A percentile compares a stretch with the other conserved stretches of the same genome.
phyloP scores from a whole-genome alignment of 2,113 vertebrate genomes.

The Forbesichthys papilliferus region DNA sequence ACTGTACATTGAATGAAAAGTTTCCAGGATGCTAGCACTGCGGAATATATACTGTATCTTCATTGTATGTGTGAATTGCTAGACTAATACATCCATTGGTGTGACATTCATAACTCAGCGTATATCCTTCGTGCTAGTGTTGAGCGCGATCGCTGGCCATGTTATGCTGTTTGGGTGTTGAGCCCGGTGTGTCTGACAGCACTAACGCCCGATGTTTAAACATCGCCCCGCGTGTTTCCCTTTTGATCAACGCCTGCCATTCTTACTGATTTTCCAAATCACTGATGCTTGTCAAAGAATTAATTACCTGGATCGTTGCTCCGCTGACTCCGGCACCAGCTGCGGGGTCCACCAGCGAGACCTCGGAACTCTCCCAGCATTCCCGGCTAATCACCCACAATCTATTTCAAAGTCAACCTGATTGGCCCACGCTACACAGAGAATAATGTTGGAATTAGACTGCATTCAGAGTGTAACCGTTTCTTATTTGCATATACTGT shows the following conservation, averaged over 20 bases:
- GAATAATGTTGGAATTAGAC: conserved; percentile 74
- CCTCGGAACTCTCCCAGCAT: conserved; percentile 70
- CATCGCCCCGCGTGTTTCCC: conserved; percentile 74
- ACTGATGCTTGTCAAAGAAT: conserved; percentile 81
- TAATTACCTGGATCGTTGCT: conserved; percentile 81
- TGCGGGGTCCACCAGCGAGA: conserved; percentile 65
- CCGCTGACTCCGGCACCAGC: conserved; percentile 67
- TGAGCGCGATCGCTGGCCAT: conserved; percentile 38
- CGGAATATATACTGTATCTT: neutral
- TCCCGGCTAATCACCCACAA: conserved; percentile 76
- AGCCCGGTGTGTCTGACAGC: conserved; percentile 57
- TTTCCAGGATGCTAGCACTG: too few species aligned
- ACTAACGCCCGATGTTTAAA: conserved; percentile 69
- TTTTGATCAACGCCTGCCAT: conserved; percentile 77
- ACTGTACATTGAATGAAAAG: too few species aligned
- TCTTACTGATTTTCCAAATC: conserved; percentile 82
- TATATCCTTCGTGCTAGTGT: conserved; percentile 31
- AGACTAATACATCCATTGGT: conserved; percentile 28
- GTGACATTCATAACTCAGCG: conserved; percentile 12
- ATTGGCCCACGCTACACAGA: conserved; percentile 70
- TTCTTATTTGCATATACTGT: conserved; percentile 74
- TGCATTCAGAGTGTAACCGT: conserved; percentile 73
- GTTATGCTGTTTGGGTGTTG: conserved; percentile 43
- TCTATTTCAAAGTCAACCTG: conserved; percentile 81
- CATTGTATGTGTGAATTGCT: neutral